Percentiles rank a stretch among this genome's conserved stretches.
phyloP scores from a whole-genome alignment of 2,113 vertebrate species.

The Megaptera novaeangliae region DNA sequence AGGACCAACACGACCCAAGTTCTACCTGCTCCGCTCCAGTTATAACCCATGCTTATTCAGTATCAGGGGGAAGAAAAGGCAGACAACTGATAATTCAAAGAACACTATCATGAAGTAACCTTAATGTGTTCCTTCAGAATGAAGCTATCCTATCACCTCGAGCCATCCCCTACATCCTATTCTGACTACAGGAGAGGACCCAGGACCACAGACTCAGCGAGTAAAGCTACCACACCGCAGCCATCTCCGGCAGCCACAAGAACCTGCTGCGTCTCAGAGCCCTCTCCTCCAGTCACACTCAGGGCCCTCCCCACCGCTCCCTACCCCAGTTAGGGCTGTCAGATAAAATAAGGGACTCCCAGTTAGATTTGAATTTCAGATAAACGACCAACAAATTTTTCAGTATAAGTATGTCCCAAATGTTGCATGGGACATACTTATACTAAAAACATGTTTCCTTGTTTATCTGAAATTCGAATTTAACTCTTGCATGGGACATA shows the following conservation, averaged over 20 bases:
- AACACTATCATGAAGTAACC: not conserved
- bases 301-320: too few species aligned
- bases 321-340: not conserved
- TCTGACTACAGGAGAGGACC: not conserved
- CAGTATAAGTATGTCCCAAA: not conserved
- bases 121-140: not conserved
- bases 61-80: not conserved
- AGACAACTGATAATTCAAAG: not conserved
- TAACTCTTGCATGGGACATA: not conserved
- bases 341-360: not conserved
- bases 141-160: not conserved
- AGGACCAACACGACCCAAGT: not conserved
- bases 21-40: not conserved
- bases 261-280: not conserved
- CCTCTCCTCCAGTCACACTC: not conserved
- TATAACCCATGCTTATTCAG: not conserved
- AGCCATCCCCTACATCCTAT: not conserved
- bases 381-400: not conserved
- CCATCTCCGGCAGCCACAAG: too few species aligned
- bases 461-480: not conserved
- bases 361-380: not conserved
- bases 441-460: not conserved
- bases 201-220: not conserved
- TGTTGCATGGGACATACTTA: not conserved
- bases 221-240: not conserved